Evolutionary conservation across 2,113 vertebrate species (phyloP), one percentile per base, ranked within the genome.

Genomic region (Bufo gargarizans): DNA sequence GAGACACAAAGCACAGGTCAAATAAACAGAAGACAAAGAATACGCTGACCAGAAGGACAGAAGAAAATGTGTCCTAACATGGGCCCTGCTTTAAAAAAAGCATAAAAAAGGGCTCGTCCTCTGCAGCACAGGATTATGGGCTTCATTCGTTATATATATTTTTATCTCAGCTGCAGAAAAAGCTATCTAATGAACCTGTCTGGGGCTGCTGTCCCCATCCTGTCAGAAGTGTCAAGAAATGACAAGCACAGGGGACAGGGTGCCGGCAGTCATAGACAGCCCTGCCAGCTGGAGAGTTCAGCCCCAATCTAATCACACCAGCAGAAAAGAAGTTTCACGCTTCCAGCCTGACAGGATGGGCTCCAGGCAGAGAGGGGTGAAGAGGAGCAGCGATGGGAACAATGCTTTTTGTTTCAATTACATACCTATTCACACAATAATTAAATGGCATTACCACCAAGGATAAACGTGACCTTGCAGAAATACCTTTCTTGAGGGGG

Each of bases 171-270:
- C 98, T 99, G 97, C 96, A 97, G 97, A 96, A 97, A 98, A 97
- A 96, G 95, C 95, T 96, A 97, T 98, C 97, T 99, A 99, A 99
- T 99, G 98, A 99, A 99, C 97, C 97, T 99, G 97, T 99, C 98
- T 99, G 96, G 96, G 94, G 96, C 95, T 96, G 96, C 97, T 97
- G 98, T 99, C 97, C 98, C 96, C 96, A 96, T 97, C 97, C 97
- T 99, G 98, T 99, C 98, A 99, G 97, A 95, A 96, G 96, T 96
- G 98, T 99, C 98, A 99, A 96, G 94, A 95, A 95, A 97, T 98
- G 98, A 99, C 97, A 96, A 97, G 98, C 97, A 95, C 97, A 94
- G 94, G 97, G 98, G 97, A 98, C 96, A 96, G 95, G 96, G 95
- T 93, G 96, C 97, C 97, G 97, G 96, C 97, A 97, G 97, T 97